Evolutionary conservation across 2,888 invertebrate species (phyloP).

Genomic region (Rhopalosiphum nymphaeae): DNA sequence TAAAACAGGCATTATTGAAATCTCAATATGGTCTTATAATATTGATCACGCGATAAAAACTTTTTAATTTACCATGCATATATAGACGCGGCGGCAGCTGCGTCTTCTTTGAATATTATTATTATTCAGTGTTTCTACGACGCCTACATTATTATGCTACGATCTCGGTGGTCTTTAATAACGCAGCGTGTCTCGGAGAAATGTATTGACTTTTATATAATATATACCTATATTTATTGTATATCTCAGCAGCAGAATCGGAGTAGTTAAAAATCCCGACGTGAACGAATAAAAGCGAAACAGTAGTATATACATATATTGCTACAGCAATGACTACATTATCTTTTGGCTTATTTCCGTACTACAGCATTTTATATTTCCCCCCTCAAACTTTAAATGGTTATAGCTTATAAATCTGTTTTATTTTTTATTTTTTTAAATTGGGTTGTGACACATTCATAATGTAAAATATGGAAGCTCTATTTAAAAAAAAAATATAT

Average conservation of each 20-base stretch:
- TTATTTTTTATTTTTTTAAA: background rate
- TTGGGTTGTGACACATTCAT: slow-evolving; percentile 11
- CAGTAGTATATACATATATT: background rate
- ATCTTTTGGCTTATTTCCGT: slow-evolving; percentile 1
- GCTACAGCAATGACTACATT: background rate
- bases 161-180: background rate
- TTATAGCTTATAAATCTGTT: slow-evolving; percentile 13
- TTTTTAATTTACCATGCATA: background rate
- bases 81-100: background rate
- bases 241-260: background rate
- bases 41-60: background rate
- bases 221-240: background rate
- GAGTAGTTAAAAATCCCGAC: background rate
- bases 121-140: background rate
- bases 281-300: background rate
- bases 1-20: background rate
- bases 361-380: background rate
- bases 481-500: background rate
- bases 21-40: background rate
- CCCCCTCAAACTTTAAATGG: slow-evolving; percentile 19
- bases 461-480: background rate
- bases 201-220: background rate
- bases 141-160: background rate
- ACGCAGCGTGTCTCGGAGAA: background rate
- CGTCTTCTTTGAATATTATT: background rate